phyloP scores from a whole-genome alignment of 2,888 invertebrate species.

The Petrophora chlorosata region DNA sequence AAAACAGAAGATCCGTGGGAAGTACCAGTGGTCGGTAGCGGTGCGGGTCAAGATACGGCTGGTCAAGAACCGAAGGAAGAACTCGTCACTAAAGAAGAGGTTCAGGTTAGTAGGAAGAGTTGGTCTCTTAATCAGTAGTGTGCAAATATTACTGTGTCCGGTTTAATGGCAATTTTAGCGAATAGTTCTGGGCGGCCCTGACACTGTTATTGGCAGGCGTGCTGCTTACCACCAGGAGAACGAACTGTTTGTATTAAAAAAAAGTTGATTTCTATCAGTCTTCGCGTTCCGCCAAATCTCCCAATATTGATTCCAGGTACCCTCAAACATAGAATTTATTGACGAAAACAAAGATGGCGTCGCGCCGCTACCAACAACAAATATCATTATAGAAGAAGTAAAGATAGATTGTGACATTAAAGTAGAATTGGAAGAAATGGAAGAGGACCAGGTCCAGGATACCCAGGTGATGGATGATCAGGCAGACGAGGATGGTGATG shows the following conservation, averaged over 20 bases:
- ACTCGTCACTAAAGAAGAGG: conserved; percentile 19
- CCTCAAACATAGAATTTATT: conserved; percentile 2
- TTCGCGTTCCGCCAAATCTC: too few relatives aligned
- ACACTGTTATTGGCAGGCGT: too few relatives aligned
- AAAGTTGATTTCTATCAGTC: too few relatives aligned
- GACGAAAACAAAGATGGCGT: neutral
- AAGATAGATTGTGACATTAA: conserved; percentile 18
- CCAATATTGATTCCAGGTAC: neutral
- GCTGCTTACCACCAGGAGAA: too few relatives aligned
- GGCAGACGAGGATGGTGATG: neutral
- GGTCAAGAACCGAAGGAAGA: neutral
- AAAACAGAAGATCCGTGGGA: conserved; percentile 35
- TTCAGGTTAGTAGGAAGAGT: conserved; percentile 2
- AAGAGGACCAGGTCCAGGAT: conserved; percentile 15
- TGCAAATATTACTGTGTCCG: too few relatives aligned
- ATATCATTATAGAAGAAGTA: neutral
- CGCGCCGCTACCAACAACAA: neutral
- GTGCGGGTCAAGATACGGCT: neutral
- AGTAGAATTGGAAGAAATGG: conserved; percentile 26
- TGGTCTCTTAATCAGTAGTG: neutral
- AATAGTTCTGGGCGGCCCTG: neutral
- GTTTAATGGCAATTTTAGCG: too few relatives aligned
- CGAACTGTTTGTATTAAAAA: too few relatives aligned
- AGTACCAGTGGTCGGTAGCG: neutral
- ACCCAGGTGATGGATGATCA: conserved; percentile 16